Conservation (phyloP, 2,113 vertebrate genomes). For the Brienomyrus longianalis region DNA sequence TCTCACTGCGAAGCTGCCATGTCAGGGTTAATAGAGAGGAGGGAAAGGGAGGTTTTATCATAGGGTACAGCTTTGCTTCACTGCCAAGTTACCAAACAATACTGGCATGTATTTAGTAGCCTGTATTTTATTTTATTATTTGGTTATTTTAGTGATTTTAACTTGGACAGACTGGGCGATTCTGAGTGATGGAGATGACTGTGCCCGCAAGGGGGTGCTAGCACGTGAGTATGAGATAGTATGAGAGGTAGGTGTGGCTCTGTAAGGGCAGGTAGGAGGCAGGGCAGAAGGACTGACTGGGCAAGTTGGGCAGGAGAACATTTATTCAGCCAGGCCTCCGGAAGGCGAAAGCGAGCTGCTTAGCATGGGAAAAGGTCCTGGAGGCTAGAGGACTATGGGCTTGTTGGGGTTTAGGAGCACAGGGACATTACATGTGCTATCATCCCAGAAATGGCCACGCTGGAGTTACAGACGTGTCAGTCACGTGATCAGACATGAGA, state of each 20-base stretch:
- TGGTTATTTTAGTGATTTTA: constrained; percentile 3
- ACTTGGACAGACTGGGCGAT: background rate
- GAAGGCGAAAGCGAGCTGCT: background rate
- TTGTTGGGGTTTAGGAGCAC: background rate
- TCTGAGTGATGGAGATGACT: background rate
- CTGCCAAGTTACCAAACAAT: constrained; percentile 8
- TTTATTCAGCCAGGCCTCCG: background rate
- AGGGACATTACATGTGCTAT: background rate
- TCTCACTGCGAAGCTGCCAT: background rate
- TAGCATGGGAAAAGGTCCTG: too few relatives aligned
- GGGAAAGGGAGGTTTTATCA: background rate
- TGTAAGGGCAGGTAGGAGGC: background rate
- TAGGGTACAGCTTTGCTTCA: background rate
- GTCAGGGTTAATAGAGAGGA: background rate
- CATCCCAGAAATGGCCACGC: background rate
- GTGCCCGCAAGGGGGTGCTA: background rate
- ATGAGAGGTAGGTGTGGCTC: constrained; percentile 10
- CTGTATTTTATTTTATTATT: background rate
- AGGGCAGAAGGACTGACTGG: background rate
- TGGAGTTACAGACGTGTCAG: background rate
- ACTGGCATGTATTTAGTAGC: background rate
- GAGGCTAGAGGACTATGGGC: background rate
- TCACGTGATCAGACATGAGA: background rate
- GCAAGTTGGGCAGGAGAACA: background rate
- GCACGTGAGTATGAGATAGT: background rate